phyloP scores from a whole-genome alignment of 2,113 vertebrate genomes.

The Malurus alboscapulatus region DNA sequence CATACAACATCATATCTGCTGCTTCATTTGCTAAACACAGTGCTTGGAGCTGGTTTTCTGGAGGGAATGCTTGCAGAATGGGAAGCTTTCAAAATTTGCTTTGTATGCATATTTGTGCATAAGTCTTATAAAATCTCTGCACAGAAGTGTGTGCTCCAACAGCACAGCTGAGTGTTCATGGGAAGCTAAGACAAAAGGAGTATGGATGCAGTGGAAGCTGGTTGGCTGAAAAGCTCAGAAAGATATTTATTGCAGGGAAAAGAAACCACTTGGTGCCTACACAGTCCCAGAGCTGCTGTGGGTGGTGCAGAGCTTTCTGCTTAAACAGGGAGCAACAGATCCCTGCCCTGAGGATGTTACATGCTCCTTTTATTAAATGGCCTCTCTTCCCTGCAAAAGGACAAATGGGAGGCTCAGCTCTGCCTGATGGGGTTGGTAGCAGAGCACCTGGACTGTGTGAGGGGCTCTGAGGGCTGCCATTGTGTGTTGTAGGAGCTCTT shows the following conservation, averaged over 20 bases:
- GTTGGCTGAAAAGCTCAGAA: neutral
- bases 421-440: neutral
- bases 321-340: constrained; percentile 1
- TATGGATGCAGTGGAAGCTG: neutral
- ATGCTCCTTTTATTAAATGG: constrained; percentile 5
- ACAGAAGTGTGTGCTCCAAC: neutral
- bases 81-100: constrained; percentile 35
- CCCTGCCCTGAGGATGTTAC: constrained; percentile 15
- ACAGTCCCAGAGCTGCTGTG: neutral
- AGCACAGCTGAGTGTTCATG: neutral
- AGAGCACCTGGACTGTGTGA: neutral
- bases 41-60: neutral
- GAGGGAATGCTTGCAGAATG: constrained; percentile 1
- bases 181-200: neutral
- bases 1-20: neutral
- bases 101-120: neutral
- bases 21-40: neutral
- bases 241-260: neutral
- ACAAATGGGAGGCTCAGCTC: neutral
- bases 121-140: neutral
- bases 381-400: neutral
- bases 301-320: neutral
- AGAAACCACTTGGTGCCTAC: neutral
- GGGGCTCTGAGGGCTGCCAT: neutral
- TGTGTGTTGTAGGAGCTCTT: neutral